Percentiles rank a stretch among this genome's conserved stretches.
Evolutionary conservation across 2,888 invertebrate species (phyloP).

Genomic region (Eremobia ochroleuca): DNA sequence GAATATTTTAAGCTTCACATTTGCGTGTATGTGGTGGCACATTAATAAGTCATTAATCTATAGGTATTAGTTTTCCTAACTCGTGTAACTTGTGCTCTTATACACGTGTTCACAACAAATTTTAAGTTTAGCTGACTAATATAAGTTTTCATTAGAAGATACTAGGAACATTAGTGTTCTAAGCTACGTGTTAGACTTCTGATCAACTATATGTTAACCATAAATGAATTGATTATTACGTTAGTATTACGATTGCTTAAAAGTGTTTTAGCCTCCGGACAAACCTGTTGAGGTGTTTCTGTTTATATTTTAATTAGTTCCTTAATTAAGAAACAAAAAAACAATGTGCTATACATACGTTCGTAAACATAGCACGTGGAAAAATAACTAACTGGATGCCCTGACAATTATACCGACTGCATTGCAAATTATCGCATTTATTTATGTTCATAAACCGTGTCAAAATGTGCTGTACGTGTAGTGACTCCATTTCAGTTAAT

Average conservation of each 20-base stretch:
- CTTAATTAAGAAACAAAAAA: too few relatives aligned
- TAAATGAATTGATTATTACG: too few relatives aligned
- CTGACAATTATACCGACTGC: not conserved
- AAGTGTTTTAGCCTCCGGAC: too few relatives aligned
- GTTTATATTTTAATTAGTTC: too few relatives aligned
- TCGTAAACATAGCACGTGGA: not conserved
- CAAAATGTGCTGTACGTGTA: not conserved
- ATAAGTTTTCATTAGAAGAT: not conserved
- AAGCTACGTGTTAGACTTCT: too few relatives aligned
- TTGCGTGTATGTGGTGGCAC: not conserved
- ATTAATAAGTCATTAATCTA: constrained; percentile 8
- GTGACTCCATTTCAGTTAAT: not conserved
- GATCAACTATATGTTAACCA: too few relatives aligned
- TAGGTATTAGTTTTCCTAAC: not conserved
- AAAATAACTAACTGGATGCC: not conserved
- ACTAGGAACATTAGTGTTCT: too few relatives aligned
- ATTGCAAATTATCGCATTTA: too few relatives aligned
- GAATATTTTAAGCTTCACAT: not conserved
- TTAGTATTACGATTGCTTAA: too few relatives aligned
- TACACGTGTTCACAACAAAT: not conserved
- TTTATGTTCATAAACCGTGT: not conserved
- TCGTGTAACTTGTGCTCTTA: not conserved
- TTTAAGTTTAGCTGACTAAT: constrained; percentile 12
- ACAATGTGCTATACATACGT: not conserved
- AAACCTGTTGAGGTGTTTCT: too few relatives aligned